Base-by-base conservation (phyloP, 2,888 invertebrate species). In the Acanthosepion lycidas region DNA sequence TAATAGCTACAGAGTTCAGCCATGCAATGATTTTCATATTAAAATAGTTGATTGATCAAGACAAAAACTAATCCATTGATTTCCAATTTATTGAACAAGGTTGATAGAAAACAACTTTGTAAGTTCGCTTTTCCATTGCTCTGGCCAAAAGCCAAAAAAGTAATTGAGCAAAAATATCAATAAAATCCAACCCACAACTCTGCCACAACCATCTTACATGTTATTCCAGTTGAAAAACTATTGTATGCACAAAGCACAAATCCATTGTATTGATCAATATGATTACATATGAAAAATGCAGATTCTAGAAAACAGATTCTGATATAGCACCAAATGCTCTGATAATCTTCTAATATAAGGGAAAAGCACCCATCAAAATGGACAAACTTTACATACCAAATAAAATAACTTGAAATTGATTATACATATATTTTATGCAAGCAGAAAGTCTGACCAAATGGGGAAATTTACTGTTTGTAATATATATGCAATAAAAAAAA, bases 11-110 rank as follows among this genome's bases (percentile, higher is more conserved):
- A 78, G 78, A 78, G 78, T 33, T 78, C n/a, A 33, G 78, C 78
- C 78, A 78, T 78, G 78, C 78, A 78, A 78, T 78, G 78, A 78
- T 78, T 78, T 78, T 78, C 78, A 78, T 78, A 78, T 78, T 78
- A 78, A 78, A 78, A 78, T 78, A 78, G 78, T 78, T 78, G 78
- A 78, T 78, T 78, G 78, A 78, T 78, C 78, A 78, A 78, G 78
- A 78, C n/a, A 78, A 78, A 78, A 78, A n/a, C 78, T 78, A 78
- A 78, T 78, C n/a, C 33, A 78, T 78, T 78, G 78, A 78, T 78
- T 78, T 78, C 78, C 78, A n/a, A 78, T 78, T 78, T 78, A 78
- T 78, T 78, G 78, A 78, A 78, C 78, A n/a, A 23, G 78, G n/a
- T 78, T n/a, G 78, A 78, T 78, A n/a, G 78, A 78, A 78, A 78